A percentile compares a stretch with the other conserved stretches of the same genome.
Conservation (phyloP, 2,797 vertebrate genomes). For the Hypotaenidia okinawae region DNA sequence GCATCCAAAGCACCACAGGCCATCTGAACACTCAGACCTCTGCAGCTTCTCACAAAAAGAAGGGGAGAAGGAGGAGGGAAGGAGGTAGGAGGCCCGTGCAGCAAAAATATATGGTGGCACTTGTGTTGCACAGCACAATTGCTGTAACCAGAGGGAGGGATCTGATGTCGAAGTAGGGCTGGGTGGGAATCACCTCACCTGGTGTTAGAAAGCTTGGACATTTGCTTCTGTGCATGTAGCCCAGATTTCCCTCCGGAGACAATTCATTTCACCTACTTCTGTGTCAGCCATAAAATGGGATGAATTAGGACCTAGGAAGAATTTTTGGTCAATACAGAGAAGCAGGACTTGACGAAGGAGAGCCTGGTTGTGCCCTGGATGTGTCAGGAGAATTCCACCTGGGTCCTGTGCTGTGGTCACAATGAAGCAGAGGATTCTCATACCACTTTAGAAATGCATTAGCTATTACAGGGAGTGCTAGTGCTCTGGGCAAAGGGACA, state of each 20-base stretch:
- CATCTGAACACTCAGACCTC: background rate
- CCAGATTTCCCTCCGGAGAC: background rate
- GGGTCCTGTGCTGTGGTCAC: background rate
- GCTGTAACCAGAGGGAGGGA: background rate
- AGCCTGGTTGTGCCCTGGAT: rapidly evolving
- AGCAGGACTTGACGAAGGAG: background rate
- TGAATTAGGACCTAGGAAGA: background rate
- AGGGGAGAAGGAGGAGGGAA: background rate
- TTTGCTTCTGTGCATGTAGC: background rate
- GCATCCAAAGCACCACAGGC: background rate
- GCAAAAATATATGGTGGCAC: background rate
- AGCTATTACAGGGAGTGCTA: background rate
- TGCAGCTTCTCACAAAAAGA: background rate
- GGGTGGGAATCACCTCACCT: background rate
- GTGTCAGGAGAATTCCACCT: rapidly evolving
- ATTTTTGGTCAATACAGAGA: background rate
- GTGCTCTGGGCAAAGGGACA: background rate
- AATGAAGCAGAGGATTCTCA: background rate
- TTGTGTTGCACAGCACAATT: background rate
- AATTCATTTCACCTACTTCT: background rate
- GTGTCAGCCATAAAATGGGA: background rate
- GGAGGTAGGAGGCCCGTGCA: background rate
- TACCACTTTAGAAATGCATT: background rate
- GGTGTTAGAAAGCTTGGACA: background rate
- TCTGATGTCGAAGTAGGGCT: background rate